Evolutionary conservation across 2,797 vertebrate species (phyloP).

Genomic region (Anabas testudineus): DNA sequence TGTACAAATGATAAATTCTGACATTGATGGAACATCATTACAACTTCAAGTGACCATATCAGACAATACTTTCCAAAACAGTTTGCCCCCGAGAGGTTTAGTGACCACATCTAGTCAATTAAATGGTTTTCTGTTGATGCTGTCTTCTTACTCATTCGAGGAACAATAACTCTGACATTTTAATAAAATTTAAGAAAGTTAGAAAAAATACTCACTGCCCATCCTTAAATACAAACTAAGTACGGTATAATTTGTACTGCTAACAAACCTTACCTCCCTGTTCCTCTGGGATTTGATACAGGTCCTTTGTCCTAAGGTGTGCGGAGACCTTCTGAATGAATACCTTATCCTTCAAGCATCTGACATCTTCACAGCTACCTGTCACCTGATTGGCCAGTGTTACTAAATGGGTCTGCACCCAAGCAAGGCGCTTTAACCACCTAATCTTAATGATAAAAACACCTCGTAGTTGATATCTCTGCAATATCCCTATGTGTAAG

Average conservation of each 20-base stretch:
- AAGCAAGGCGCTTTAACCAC: conserved; percentile 82
- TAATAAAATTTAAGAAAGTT: background rate
- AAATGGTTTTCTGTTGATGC: background rate
- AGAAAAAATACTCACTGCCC: background rate
- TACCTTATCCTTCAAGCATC: conserved; percentile 74
- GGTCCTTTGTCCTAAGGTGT: conserved; percentile 64
- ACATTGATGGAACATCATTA: conserved; percentile 1
- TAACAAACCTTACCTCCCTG: conserved; percentile 69
- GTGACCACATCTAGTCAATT: background rate
- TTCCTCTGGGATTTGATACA: conserved; percentile 43
- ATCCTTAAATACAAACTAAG: conserved; percentile 16
- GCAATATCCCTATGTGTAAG: conserved; percentile 36
- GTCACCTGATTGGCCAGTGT: conserved; percentile 79
- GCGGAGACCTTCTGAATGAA: conserved; percentile 80
- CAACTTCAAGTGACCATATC: background rate
- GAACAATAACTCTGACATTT: background rate
- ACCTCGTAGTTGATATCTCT: conserved; percentile 70
- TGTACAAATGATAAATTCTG: background rate
- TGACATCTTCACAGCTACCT: conserved; percentile 73
- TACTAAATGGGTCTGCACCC: conserved; percentile 78
- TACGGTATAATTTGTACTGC: background rate
- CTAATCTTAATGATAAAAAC: conserved; percentile 86
- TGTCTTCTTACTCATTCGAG: background rate
- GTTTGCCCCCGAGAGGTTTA: background rate
- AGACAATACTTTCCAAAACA: conserved; percentile 1